These are phyloP conservation scores for Polietes domitor DNA, from an alignment of 2,888 invertebrate species.

Conservation along the genomic window DNA sequence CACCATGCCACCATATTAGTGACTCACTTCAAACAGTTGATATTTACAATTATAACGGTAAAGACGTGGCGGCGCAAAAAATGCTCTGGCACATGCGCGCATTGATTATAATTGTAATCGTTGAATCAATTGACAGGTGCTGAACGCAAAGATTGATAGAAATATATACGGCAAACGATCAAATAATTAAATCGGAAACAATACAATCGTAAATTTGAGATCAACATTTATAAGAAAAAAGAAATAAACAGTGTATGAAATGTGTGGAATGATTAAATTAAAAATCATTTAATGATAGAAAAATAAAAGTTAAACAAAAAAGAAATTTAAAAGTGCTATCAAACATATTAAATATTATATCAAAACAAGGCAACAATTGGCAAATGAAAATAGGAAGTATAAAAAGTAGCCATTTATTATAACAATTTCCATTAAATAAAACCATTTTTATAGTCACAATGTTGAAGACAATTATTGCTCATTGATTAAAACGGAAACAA, in stretches of 20 bases:
- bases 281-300: neutral
- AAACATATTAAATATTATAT: neutral
- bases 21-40: constrained; percentile 48
- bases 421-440: too few species aligned
- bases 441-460: too few species aligned
- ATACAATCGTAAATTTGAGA: neutral
- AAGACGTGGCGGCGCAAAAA: constrained; percentile 41
- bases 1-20: constrained; percentile 1
- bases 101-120: neutral
- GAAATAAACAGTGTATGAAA: neutral
- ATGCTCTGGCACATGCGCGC: constrained; percentile 9
- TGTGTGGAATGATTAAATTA: too few species aligned
- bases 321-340: neutral
- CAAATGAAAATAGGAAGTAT: neutral
- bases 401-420: neutral
- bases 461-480: too few species aligned
- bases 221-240: neutral
- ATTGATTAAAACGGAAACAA: too few species aligned
- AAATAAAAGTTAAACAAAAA: neutral
- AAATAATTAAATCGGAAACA: constrained; percentile 11
- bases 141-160: neutral
- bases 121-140: constrained; percentile 10
- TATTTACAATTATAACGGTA: constrained; percentile 48
- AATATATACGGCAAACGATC: neutral
- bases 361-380: neutral